Evolutionary conservation across 2,797 vertebrate genomes (phyloP), one percentile per base, ranked within the genome.

Genomic region (Xiphorhynchus erythropygius): DNA sequence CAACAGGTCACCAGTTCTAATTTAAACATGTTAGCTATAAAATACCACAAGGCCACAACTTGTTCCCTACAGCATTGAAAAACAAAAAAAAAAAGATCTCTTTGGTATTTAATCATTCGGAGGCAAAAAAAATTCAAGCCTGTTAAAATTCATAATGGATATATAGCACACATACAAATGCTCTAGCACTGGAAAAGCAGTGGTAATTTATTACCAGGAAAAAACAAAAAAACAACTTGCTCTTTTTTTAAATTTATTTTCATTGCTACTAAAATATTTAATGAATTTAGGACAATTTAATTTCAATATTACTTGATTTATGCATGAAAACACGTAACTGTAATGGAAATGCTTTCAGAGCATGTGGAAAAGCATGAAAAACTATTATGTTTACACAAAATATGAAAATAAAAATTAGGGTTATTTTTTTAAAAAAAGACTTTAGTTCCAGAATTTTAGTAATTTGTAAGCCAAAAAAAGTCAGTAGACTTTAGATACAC

Each of bases 111-210:
- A 63, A 55, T 32, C 27, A 57, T 47, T 77, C 22, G 70, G 33
- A 50, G 23, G 5, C 1, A 6, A 67, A 41, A 74, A 74, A 55
- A 76, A 35, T 2, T 30, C 0, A 47, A 2, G 5, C 1, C 10
- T 46, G 46, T 80, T 21, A 53, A 88, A 79, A 65, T 32, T 21
- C 52, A 52, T 18, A 2, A n/a, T 18, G 41, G 5, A 35, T 18
- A 30, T 7, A 46, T 3, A 60, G 18, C 18, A 55, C 4, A 5
- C 18, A 4, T 27, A 22, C 67, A 79, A 30, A 30, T 44, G 24
- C 57, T 33, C 25, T 1, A 12, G 11, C 25, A 87, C 49, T 10
- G 27, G 52, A 42, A 87, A 81, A 42, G n/a, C 27, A 47, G 13
- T 28, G 13, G 19, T 18, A 18, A 35, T 59, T 82, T 90, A 11